phyloP scores from a whole-genome alignment of 2,797 vertebrate species.

The Danio albolineatus region DNA sequence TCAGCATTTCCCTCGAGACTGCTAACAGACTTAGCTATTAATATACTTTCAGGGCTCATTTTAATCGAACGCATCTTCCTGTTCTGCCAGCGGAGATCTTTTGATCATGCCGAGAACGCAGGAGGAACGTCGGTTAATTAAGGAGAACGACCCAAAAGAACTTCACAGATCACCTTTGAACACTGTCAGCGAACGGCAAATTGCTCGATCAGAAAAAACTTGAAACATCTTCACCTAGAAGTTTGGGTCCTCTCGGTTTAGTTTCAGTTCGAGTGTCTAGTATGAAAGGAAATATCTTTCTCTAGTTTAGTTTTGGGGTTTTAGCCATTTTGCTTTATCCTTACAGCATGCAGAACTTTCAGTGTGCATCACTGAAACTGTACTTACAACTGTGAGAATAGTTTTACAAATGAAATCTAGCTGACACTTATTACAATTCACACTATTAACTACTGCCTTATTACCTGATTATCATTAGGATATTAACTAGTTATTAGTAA shows the following conservation, averaged over 20 bases:
- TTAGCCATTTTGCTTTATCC: slow-evolving; percentile 10
- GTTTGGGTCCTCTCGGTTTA: slow-evolving; percentile 2
- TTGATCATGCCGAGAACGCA: slow-evolving; percentile 46
- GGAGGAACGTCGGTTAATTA: slow-evolving; percentile 35
- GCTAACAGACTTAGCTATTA: slow-evolving; percentile 44
- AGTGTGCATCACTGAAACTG: background rate
- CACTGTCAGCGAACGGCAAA: slow-evolving; percentile 40
- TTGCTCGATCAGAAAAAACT: slow-evolving; percentile 33
- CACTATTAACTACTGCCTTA: too few species aligned
- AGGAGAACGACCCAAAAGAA: slow-evolving; percentile 32
- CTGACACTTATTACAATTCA: too few species aligned
- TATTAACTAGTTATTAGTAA: too few species aligned
- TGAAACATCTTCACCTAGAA: slow-evolving; percentile 36
- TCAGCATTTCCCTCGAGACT: slow-evolving; percentile 19
- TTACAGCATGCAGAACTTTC: background rate
- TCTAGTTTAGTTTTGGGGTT: slow-evolving; percentile 10
- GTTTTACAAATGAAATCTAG: background rate
- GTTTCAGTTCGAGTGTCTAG: background rate
- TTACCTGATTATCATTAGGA: too few species aligned
- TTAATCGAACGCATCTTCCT: slow-evolving; percentile 38
- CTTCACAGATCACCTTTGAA: slow-evolving; percentile 47
- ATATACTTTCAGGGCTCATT: slow-evolving; percentile 49
- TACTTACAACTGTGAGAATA: too few species aligned
- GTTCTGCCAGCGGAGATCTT: slow-evolving; percentile 40
- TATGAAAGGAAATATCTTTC: background rate